phyloP scores from a whole-genome alignment of 2,888 invertebrate species.

The Drosophila recens region DNA sequence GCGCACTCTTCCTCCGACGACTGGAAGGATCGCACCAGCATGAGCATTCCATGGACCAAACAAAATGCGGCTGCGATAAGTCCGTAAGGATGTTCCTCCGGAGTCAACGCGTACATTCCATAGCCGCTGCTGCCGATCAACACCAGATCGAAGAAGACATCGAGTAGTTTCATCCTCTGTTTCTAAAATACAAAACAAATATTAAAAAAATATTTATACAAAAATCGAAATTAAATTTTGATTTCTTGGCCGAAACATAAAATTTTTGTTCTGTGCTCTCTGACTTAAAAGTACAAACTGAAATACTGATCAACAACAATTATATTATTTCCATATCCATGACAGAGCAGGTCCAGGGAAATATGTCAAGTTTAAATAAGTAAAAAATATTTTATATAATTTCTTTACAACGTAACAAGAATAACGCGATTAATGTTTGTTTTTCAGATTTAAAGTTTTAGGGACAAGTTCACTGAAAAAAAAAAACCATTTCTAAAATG shows the following conservation, averaged over 20 bases:
- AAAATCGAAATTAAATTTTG: not conserved
- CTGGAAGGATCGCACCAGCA: conserved; percentile 38
- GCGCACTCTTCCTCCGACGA: conserved; percentile 14
- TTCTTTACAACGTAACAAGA: not conserved
- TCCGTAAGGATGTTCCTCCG: conserved; percentile 61
- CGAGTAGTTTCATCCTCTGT: conserved; percentile 1
- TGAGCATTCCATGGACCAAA: conserved; percentile 67
- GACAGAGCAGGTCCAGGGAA: not conserved
- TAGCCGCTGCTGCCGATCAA: conserved; percentile 59
- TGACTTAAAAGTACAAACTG: conserved; percentile 9
- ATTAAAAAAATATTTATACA: not conserved
- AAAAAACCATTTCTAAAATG: too few species aligned
- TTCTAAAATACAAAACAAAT: conserved; percentile 2
- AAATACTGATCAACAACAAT: not conserved
- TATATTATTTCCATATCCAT: not conserved
- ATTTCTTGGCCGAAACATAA: conserved; percentile 7
- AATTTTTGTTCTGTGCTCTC: conserved; percentile 1
- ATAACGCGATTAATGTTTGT: too few species aligned
- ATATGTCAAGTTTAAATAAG: not conserved
- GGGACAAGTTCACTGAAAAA: too few species aligned
- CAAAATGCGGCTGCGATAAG: conserved; percentile 67
- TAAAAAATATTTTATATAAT: not conserved
- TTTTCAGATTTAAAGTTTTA: too few species aligned
- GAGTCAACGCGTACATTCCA: conserved; percentile 50
- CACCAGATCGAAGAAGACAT: conserved; percentile 24